phyloP scores from a whole-genome alignment of 2,113 vertebrate genomes.

The Oriolus oriolus region DNA sequence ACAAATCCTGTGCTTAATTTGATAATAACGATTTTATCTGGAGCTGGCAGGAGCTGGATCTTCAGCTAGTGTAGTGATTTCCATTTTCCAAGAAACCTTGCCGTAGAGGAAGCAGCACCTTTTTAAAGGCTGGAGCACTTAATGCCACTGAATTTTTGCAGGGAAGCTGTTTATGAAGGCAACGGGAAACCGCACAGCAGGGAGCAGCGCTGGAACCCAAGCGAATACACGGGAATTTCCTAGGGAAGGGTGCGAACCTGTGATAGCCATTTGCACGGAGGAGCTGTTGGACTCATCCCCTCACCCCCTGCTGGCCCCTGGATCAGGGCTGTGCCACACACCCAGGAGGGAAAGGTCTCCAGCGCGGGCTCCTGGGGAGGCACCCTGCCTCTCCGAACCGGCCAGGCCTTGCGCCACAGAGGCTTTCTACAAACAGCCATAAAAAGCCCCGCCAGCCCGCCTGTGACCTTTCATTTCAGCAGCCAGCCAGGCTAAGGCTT shows the following conservation, averaged over 20 bases:
- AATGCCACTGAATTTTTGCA: neutral
- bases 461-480: neutral
- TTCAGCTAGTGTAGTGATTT: neutral
- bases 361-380: rapidly evolving
- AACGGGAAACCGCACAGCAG: neutral
- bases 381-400: neutral
- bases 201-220: neutral
- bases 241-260: neutral
- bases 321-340: rapidly evolving
- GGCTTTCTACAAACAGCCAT: rapidly evolving
- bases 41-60: neutral
- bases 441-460: neutral
- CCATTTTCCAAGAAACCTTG: neutral
- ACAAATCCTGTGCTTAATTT: neutral
- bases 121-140: neutral
- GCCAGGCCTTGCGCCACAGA: rapidly evolving
- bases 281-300: neutral
- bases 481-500: neutral
- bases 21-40: neutral
- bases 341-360: rapidly evolving
- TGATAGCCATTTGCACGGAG: neutral
- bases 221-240: neutral
- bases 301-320: neutral
- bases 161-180: neutral
- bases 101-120: neutral